Evolutionary conservation across 2,888 invertebrate species (phyloP).

Genomic region (Apeira syringaria): DNA sequence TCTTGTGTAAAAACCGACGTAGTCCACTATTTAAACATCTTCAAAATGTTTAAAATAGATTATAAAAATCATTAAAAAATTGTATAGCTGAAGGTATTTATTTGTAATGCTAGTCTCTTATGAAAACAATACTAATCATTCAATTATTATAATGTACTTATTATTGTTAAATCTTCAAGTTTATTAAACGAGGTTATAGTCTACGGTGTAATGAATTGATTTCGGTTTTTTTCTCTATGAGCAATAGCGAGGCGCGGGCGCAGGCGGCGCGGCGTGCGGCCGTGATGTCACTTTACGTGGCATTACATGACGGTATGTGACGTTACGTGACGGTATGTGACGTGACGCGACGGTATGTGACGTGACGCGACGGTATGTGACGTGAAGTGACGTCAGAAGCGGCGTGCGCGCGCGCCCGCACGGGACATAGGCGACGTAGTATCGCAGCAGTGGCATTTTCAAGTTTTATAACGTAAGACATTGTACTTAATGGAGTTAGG

Average conservation of each 20-base stretch:
- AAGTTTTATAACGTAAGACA: slow-evolving; percentile 77
- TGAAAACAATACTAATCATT: slow-evolving; percentile 84
- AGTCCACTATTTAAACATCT: slow-evolving; percentile 81
- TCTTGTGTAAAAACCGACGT: slow-evolving; percentile 73
- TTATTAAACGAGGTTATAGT: slow-evolving; percentile 81
- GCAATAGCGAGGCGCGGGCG: slow-evolving; percentile 58
- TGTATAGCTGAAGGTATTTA: slow-evolving; percentile 83
- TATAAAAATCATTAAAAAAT: slow-evolving; percentile 78
- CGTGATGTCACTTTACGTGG: too few relatives aligned
- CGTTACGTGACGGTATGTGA: slow-evolving; percentile 1
- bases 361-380: background rate
- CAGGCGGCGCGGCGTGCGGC: slow-evolving; percentile 19
- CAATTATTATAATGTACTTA: slow-evolving; percentile 84
- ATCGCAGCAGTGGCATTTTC: slow-evolving; percentile 81
- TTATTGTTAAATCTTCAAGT: slow-evolving; percentile 83
- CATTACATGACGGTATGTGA: too few relatives aligned
- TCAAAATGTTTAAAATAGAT: slow-evolving; percentile 80
- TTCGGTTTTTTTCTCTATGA: slow-evolving; percentile 77
- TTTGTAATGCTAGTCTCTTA: slow-evolving; percentile 84
- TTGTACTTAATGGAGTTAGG: slow-evolving; percentile 75
- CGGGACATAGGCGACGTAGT: slow-evolving; percentile 69
- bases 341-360: slow-evolving; percentile 12
- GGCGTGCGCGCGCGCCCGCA: slow-evolving; percentile 35
- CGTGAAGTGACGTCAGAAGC: slow-evolving; percentile 1
- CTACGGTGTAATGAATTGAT: slow-evolving; percentile 81